Evolutionary conservation across 2,888 invertebrate species (phyloP).

Genomic region (Drosophila picticornis): DNA sequence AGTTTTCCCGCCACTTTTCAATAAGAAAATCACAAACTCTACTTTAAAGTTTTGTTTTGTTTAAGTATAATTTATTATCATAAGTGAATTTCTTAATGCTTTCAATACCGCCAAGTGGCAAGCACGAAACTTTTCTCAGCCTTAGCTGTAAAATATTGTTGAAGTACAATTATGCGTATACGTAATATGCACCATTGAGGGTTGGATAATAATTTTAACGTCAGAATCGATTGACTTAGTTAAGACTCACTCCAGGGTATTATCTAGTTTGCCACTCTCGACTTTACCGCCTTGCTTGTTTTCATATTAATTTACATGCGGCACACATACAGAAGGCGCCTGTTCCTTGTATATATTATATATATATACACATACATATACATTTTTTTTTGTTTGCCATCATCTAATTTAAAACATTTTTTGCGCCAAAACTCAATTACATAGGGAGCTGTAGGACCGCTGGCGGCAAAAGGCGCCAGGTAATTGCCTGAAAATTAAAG

Average conservation of each 20-base stretch:
- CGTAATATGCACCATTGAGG: background rate
- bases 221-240: background rate
- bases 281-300: background rate
- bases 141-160: background rate
- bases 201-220: background rate
- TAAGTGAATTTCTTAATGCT: background rate
- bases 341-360: conserved; percentile 13
- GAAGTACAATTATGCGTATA: background rate
- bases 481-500: conserved; percentile 73
- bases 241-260: conserved; percentile 14
- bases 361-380: background rate
- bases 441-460: conserved; percentile 19
- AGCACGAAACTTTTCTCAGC: background rate
- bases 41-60: background rate
- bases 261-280: background rate
- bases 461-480: conserved; percentile 45
- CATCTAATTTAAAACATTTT: conserved; percentile 70
- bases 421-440: conserved; percentile 68
- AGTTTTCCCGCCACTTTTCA: background rate
- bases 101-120: background rate
- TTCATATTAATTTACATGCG: conserved; percentile 53
- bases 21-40: background rate
- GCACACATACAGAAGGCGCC: conserved; percentile 27
- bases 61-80: background rate
- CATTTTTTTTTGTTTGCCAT: conserved; percentile 17